phyloP scores from a whole-genome alignment of 2,113 vertebrate genomes.

The Acanthochromis polyacanthus region DNA sequence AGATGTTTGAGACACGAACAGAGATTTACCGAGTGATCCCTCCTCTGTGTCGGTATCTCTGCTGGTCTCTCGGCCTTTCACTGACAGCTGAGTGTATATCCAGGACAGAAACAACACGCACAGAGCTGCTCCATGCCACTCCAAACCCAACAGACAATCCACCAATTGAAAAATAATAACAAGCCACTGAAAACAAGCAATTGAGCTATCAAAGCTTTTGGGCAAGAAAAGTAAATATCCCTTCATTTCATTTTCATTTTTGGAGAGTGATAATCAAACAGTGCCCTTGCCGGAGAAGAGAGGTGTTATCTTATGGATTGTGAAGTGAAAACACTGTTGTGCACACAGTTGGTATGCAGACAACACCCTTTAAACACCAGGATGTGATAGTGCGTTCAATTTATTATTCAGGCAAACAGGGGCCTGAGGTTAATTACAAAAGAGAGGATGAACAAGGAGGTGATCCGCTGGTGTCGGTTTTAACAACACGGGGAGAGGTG shows the following conservation, averaged over 20 bases:
- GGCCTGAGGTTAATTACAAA: conserved; percentile 30
- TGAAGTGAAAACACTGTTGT: conserved; percentile 75
- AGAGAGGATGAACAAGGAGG: conserved; percentile 40
- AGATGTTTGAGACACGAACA: not conserved
- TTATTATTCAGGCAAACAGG: conserved; percentile 61
- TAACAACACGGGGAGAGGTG: conserved; percentile 3
- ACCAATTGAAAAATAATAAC: conserved; percentile 86
- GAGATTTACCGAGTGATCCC: conserved; percentile 10
- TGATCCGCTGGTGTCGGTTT: conserved; percentile 2
- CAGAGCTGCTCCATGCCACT: conserved; percentile 64
- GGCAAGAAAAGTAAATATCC: conserved; percentile 81
- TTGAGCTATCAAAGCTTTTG: conserved; percentile 84
- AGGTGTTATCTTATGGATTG: conserved; percentile 77
- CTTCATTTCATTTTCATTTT: conserved; percentile 79
- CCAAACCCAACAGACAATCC: conserved; percentile 79
- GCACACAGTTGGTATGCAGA: conserved; percentile 61
- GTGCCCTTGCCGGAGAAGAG: conserved; percentile 38
- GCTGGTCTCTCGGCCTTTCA: conserved; percentile 51
- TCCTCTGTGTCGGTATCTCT: conserved; percentile 18
- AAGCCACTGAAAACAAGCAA: conserved; percentile 84
- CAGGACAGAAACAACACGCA: conserved; percentile 82
- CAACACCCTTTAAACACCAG: conserved; percentile 68
- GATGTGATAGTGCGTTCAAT: conserved; percentile 32
- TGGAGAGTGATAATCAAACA: conserved; percentile 79
- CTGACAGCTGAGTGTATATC: conserved; percentile 71